Evolutionary conservation across 1,140 invertebrate genomes (phyloP), one percentile per base, ranked within the genome.

Genomic region (Luehdorfia chinensis): DNA sequence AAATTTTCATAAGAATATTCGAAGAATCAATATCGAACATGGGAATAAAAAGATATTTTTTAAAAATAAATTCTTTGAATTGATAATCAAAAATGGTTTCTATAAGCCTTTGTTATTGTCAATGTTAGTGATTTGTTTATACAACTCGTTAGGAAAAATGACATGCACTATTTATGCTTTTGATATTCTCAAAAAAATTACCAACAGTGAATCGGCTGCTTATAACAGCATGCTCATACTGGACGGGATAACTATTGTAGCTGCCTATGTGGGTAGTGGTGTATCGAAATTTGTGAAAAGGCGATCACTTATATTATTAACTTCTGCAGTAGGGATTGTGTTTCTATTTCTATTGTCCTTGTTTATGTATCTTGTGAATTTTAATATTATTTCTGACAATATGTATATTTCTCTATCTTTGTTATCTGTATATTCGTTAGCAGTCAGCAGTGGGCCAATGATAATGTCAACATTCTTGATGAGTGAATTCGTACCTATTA

Each of bases 111-210:
- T 39, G 0, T 25, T 39, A 8, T 9, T 39, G 1, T 7, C 36
- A 12, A 39, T 39, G 7, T 8, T 39, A 25, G 11, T 39, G 7
- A 6, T 12, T 11, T 9, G 7, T 13, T 11, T 39, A 1, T 39
- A 23, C 19, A 39, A 39, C 7, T 39, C 36, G 7, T 25, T 39
- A 9, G 54, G 54, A 0, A 56, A 56, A 47, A 21, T 56, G 16
- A 25, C 50, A 4, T 50, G 36, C 15, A 46, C 47, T 11, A 15
- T 57, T 6, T 57, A 51, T 15, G 48, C 54, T 27, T 13, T 57
- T 23, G 48, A 57, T 25, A 45, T 57, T 15, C 15, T 51, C 0
- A 47, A 48, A 9, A 25, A 33, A 33, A 44, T 57, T 3, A 55
- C 47, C 4, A 15, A 6, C 1, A 37, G 11, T 9, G 36, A 47